phyloP scores from a whole-genome alignment of 2,797 vertebrate genomes.

The Poliocrania exsul region DNA sequence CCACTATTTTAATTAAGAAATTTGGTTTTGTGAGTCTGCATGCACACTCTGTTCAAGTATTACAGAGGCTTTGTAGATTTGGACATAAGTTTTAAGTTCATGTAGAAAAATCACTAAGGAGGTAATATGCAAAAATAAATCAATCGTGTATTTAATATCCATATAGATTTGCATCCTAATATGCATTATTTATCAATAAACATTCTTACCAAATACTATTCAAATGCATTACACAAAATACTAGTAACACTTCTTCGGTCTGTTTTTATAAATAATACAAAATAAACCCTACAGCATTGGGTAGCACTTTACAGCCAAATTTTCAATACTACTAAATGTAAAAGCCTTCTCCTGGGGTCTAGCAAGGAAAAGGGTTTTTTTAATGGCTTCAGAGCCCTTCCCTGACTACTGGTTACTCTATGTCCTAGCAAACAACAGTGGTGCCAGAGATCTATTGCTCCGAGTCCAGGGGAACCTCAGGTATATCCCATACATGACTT shows the following conservation, averaged over 20 bases:
- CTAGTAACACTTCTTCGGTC: neutral
- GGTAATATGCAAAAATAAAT: neutral
- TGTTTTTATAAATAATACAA: neutral
- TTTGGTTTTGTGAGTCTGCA: neutral
- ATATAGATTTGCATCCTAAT: neutral
- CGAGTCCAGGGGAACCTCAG: neutral
- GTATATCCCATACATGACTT: neutral
- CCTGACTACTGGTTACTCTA: neutral
- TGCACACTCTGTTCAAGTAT: neutral
- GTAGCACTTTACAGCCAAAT: neutral
- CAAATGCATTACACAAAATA: neutral
- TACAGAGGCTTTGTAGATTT: neutral
- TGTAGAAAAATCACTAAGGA: neutral
- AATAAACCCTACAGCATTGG: neutral
- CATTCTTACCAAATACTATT: neutral
- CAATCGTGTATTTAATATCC: neutral
- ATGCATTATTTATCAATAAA: neutral
- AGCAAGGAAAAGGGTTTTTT: neutral
- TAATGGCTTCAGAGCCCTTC: neutral
- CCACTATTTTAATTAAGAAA: neutral
- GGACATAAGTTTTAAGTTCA: neutral
- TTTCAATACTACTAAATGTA: neutral
- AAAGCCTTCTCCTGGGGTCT: neutral
- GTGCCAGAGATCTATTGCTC: neutral
- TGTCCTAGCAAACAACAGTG: neutral